Conservation (phyloP, 2,113 vertebrate genomes). For the Platycercus adscitus region DNA sequence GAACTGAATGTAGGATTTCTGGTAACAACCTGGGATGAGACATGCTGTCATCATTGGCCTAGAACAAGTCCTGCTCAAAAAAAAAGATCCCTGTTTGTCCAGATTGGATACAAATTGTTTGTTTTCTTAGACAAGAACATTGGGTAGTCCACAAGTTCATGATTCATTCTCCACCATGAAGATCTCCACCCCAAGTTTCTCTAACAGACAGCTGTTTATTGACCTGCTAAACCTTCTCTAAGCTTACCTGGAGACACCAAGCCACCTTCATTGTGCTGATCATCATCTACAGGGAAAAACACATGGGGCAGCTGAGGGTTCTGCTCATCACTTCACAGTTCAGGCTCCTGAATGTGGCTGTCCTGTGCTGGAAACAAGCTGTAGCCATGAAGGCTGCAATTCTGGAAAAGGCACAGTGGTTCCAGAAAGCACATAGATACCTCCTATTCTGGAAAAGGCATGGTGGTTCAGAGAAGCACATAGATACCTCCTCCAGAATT, state of each 20-base stretch:
- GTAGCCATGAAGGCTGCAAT: neutral
- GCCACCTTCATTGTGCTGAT: conserved; percentile 75
- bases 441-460: neutral
- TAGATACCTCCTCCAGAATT: neutral
- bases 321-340: conserved; percentile 45
- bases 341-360: neutral
- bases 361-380: neutral
- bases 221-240: neutral
- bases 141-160: neutral
- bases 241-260: conserved; percentile 71
- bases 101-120: neutral
- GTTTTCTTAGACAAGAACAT: conserved; percentile 15
- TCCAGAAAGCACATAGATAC: neutral
- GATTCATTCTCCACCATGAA: neutral
- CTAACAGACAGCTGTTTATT: neutral
- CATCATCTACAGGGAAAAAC: conserved; percentile 66
- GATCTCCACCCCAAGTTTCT: neutral
- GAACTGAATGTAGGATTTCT: neutral
- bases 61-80: neutral
- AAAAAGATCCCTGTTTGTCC: neutral
- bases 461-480: neutral
- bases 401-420: neutral
- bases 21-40: neutral
- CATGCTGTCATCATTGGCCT: neutral
- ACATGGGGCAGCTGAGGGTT: conserved; percentile 57